A percentile compares a stretch with the other conserved stretches of the same genome.
Evolutionary conservation across 2,888 invertebrate genomes (phyloP).

Genomic region (Proisotoma minuta): DNA sequence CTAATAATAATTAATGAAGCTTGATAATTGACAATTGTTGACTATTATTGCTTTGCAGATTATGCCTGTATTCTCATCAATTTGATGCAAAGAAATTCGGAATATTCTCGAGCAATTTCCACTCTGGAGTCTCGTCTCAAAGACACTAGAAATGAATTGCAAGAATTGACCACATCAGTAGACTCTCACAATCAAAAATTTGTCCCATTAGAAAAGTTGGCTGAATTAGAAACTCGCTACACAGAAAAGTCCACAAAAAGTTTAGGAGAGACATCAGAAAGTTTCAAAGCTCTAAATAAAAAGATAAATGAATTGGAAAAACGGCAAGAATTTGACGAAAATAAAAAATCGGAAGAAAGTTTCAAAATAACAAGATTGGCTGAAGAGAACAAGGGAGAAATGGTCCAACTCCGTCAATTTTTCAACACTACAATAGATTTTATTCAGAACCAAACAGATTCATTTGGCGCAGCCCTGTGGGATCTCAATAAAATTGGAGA

Average conservation of each 20-base stretch:
- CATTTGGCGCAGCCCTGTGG: not conserved
- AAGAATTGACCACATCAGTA: constrained; percentile 4
- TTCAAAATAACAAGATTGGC: no score
- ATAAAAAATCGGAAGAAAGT: no score
- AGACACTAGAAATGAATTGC: constrained; percentile 9
- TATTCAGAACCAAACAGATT: not conserved
- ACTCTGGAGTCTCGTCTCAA: constrained; percentile 12
- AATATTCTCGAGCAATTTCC: not conserved
- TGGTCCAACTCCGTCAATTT: no score
- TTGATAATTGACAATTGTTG: no score
- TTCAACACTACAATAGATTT: not conserved
- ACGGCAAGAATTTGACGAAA: no score
- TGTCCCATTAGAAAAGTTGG: not conserved
- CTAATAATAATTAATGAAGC: no score
- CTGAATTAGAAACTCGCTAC: no score
- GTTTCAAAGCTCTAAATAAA: no score
- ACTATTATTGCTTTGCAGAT: not conserved
- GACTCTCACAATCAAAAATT: not conserved
- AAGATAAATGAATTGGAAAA: no score
- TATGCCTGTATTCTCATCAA: not conserved
- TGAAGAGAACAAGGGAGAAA: no score
- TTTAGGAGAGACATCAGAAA: no score
- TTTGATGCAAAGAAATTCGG: not conserved
- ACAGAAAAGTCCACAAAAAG: no score
- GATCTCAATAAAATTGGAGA: not conserved